These are phyloP conservation scores for Nymphalis urticae DNA, from an alignment of 2,888 invertebrate genomes.

Conservation along the genomic window DNA sequence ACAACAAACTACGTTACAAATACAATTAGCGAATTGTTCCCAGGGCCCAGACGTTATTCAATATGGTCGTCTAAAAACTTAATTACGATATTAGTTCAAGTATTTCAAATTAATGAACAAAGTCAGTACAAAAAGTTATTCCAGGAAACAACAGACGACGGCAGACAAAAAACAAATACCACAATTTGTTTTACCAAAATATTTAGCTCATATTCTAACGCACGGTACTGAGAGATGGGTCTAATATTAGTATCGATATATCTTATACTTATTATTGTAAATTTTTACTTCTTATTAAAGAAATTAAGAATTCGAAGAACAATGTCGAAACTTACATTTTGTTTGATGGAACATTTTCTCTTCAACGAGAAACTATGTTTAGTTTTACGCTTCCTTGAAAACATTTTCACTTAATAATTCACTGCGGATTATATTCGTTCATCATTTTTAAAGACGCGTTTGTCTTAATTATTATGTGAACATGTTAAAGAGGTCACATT, in stretches of 20 bases:
- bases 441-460: neutral
- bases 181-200: neutral
- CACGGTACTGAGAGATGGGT: no score
- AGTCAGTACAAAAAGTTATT: constrained; percentile 4
- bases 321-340: constrained; percentile 40
- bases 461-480: neutral
- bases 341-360: constrained; percentile 41
- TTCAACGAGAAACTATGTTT: constrained; percentile 39
- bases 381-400: constrained; percentile 37
- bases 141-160: neutral
- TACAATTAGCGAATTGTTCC: constrained; percentile 4
- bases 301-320: neutral
- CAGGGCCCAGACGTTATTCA: neutral
- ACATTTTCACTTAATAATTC: constrained; percentile 29
- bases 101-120: constrained; percentile 1
- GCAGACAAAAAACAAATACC: neutral
- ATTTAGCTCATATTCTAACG: no score
- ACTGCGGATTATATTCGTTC: neutral
- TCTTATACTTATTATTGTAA: no score
- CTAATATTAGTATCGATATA: no score
- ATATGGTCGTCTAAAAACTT: constrained; percentile 7
- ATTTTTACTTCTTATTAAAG: neutral
- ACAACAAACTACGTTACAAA: neutral
- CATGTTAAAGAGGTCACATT: constrained; percentile 10
- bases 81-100: constrained; percentile 2